Base-by-base conservation (phyloP, 2,888 invertebrate species). In the Cinara cedri region DNA sequence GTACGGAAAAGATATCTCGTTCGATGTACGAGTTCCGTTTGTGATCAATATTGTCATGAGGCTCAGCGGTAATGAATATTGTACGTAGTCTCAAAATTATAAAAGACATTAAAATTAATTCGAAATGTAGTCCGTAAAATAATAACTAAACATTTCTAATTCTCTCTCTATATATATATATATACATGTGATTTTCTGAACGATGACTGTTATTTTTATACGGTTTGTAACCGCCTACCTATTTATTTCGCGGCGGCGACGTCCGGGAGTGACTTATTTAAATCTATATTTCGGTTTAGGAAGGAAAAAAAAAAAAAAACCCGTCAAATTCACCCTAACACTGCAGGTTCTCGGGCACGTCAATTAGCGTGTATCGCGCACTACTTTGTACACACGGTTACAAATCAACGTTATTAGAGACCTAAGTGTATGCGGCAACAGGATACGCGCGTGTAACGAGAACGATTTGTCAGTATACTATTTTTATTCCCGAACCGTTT, bases 341-440 rank as follows among this genome's bases (percentile, higher is more conserved):
- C 16, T 51, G 10, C 54, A 19, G 26, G 21, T 16, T 11, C 19
- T 60, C 26, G 55, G 46, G 34, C 49, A 42, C 51, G 62, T 74
- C 72, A 74, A 74, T 74, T 74, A 74, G 72, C 34, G 34, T 62
- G 51, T 21, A 34, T 14, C 34, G 1, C 62, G 21, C 19, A 14
- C 44, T 11, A 4, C 49, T 46, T 10, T 46, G 46, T 70, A 54
- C 34, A 34, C 60, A 24, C n/a, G n/a, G 62, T 62, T 51, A 74
- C 72, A 74, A 74, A 74, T 74, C 72, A 74, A 74, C 72, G 34
- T 74, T 62, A 74, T 74, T 74, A 74, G 49, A 74, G 49, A 74
- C 72, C 19, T 19, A 49, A 49, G 26, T 34, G 49, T 51, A 34
- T 6, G n/a, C n/a, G n/a, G n/a, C n/a, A n/a, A 26, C 60, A 49